Base-by-base conservation (phyloP, 2,113 vertebrate genomes). In the Eretmochelys imbricata region DNA sequence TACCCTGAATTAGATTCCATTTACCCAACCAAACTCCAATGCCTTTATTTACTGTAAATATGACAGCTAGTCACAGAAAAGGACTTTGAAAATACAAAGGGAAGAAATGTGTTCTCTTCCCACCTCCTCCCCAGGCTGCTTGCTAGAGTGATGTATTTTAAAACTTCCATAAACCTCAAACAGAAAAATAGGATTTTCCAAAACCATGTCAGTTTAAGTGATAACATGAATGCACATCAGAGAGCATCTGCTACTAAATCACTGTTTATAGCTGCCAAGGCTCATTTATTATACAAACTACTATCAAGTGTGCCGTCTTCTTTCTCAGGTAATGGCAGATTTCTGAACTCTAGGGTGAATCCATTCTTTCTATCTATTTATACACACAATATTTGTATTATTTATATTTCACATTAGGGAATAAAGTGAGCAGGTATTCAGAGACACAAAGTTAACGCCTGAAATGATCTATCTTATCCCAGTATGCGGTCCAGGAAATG, bases 241-340 rank as follows among this genome's bases (percentile, higher is more conserved):
- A 94, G 90, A 97, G 81, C 83, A 95, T 93, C 95, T 98, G 95
- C 80, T 96, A 97, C 92, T 96, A 97, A 94, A 97, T 98, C 92
- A 94, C 62, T 95, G 86, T 96, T 97, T 97, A 96, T 80, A 87
- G 85, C 95, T 97, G 95, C 94, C 95, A 97, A 91, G 94, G 87
- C 59, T 97, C 93, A 94, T 98, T 96, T 95, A 92, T 89, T 96
- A 95, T 95, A 85, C 38, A 95, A 95, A 94, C n/a, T 85, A 89
- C 84, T 96, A 95, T 94, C 84, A 91, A 93, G 82, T 35, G 22
- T 88, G 31, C 42, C 89, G 96, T 89, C 84, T 94, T 97, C 62
- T 95, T 93, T 88, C n/a, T 81, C 2, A 90, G 94, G 46, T 85
- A 95, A 84, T 62, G 69, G 59, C 49, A 96, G 51, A 82, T 84